phyloP scores from a whole-genome alignment of 1,140 invertebrate species.

The Formica selysi region DNA sequence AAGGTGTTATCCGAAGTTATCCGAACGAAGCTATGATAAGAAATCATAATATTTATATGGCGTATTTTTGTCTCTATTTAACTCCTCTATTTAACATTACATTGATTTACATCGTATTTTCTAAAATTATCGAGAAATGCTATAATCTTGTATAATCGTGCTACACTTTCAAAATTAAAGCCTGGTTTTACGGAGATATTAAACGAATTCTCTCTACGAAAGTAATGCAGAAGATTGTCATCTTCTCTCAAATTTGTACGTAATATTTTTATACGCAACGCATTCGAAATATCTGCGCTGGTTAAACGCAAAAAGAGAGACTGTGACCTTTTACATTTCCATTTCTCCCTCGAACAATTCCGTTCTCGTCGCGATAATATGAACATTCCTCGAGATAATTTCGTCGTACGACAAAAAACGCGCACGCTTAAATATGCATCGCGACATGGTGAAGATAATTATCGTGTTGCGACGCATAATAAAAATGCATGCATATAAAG shows the following conservation, averaged over 20 bases:
- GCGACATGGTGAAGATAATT: conserved; percentile 13
- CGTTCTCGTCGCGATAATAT: background rate
- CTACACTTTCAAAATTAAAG: background rate
- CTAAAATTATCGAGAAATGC: background rate
- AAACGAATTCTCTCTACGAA: too few relatives aligned
- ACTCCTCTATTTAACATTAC: background rate
- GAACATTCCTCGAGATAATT: conserved; percentile 1
- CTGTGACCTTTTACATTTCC: too few relatives aligned
- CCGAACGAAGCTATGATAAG: too few relatives aligned
- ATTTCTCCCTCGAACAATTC: background rate
- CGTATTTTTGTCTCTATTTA: background rate
- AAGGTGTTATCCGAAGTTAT: background rate
- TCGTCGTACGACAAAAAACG: background rate
- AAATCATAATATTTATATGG: background rate
- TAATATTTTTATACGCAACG: too few relatives aligned
- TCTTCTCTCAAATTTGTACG: too few relatives aligned
- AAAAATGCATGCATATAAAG: conserved; percentile 49
- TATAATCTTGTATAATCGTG: background rate
- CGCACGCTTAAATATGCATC: conserved; percentile 11
- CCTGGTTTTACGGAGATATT: too few relatives aligned
- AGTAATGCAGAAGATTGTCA: too few relatives aligned
- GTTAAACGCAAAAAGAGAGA: too few relatives aligned
- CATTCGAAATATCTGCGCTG: too few relatives aligned
- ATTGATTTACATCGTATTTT: background rate
- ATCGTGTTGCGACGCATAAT: conserved; percentile 38